Evolutionary conservation across 2,888 invertebrate genomes (phyloP).

Genomic region (Drosophila planitibia): DNA sequence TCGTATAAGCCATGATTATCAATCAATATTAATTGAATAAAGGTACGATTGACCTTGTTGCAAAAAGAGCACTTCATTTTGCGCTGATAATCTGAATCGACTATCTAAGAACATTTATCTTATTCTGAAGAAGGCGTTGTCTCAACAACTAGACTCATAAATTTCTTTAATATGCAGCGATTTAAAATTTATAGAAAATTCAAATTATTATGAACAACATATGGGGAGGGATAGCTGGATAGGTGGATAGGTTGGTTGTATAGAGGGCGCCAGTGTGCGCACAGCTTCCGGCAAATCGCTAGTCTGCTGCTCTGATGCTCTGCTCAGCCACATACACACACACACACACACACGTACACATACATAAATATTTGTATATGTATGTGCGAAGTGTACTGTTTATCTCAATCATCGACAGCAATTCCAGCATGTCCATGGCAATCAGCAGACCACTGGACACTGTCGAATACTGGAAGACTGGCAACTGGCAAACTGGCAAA

Average conservation of each 20-base stretch:
- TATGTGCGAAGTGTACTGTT: conserved; percentile 59
- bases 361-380: conserved; percentile 6
- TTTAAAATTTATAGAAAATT: conserved; percentile 61
- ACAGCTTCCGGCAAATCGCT: conserved; percentile 73
- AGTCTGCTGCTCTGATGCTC: conserved; percentile 37
- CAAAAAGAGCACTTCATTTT: conserved; percentile 49
- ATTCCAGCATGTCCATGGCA: conserved; percentile 69
- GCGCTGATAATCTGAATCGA: conserved; percentile 52
- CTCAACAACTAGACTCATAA: conserved; percentile 70
- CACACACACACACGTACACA: background rate
- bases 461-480: conserved; percentile 10
- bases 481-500: conserved; percentile 1
- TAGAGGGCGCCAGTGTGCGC: conserved; percentile 52
- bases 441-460: conserved; percentile 46
- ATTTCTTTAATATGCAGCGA: conserved; percentile 65
- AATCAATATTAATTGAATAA: conserved; percentile 65
- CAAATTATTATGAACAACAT: conserved; percentile 52
- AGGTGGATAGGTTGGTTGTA: conserved; percentile 8
- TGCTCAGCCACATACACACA: background rate
- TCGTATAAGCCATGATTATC: conserved; percentile 49
- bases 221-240: conserved; percentile 10
- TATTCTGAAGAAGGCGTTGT: conserved; percentile 63
- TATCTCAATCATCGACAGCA: conserved; percentile 76
- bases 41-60: conserved; percentile 45
- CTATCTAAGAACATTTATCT: conserved; percentile 70